Conservation (phyloP, 2,888 invertebrate species). For the Epiblema foenella region DNA sequence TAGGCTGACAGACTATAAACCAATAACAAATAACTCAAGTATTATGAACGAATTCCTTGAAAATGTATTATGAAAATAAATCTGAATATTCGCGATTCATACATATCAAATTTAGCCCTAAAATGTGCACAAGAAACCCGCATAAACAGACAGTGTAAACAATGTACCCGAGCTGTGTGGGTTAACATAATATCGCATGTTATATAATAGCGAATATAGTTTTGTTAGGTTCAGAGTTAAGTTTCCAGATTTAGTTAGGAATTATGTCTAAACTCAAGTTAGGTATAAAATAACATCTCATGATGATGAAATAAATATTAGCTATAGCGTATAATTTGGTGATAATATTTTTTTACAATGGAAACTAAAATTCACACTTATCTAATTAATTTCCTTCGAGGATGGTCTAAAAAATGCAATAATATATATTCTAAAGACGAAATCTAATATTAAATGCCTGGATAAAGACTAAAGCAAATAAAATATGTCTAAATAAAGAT, state of each 20-base stretch:
- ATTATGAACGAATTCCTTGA: background rate
- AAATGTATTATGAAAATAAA: background rate
- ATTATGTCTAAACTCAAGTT: background rate
- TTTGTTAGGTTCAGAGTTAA: background rate
- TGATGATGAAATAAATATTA: too few relatives aligned
- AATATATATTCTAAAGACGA: too few relatives aligned
- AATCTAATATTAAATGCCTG: too few relatives aligned
- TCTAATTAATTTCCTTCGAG: too few relatives aligned
- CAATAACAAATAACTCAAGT: background rate
- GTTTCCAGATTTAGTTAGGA: background rate
- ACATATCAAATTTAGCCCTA: slow-evolving; percentile 37
- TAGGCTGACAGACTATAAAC: too few relatives aligned
- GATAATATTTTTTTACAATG: too few relatives aligned
- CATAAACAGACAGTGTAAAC: slow-evolving; percentile 22
- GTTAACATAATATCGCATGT: slow-evolving; percentile 1
- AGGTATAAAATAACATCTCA: too few relatives aligned
- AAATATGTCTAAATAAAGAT: too few relatives aligned
- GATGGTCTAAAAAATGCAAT: too few relatives aligned
- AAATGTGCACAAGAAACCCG: slow-evolving; percentile 42
- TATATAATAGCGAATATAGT: background rate
- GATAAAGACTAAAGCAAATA: too few relatives aligned
- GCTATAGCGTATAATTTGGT: background rate
- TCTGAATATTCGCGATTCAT: background rate
- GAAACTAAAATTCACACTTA: background rate
- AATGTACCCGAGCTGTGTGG: slow-evolving; percentile 26